Percentiles rank a stretch among this genome's conserved stretches.
Conservation (phyloP, 1,140 invertebrate species). For the Drosophila guanche region DNA sequence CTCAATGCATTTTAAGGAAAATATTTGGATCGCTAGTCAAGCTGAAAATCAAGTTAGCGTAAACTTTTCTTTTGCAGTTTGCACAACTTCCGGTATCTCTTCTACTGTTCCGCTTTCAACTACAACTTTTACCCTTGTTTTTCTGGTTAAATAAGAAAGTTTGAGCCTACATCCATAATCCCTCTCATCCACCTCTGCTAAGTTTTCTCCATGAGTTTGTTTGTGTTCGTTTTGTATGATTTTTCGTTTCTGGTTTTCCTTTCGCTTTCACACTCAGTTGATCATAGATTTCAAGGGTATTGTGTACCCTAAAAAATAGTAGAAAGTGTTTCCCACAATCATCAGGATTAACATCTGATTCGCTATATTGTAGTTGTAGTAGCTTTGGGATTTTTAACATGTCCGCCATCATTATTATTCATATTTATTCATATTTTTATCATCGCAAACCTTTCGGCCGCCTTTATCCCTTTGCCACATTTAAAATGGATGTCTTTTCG, state of each 20-base stretch:
- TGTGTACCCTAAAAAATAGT: too few relatives aligned
- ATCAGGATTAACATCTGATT: too few relatives aligned
- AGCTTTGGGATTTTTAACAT: too few relatives aligned
- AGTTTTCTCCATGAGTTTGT: slow-evolving; percentile 66
- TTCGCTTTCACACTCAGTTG: not conserved
- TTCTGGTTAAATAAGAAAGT: slow-evolving; percentile 61
- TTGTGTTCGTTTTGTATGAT: slow-evolving; percentile 40
- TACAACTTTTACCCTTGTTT: slow-evolving; percentile 49
- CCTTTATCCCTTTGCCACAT: slow-evolving; percentile 13
- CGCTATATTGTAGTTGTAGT: too few relatives aligned
- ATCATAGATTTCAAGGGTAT: not conserved
- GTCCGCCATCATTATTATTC: slow-evolving; percentile 43
- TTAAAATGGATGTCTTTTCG: slow-evolving; percentile 38
- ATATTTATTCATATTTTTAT: slow-evolving; percentile 59
- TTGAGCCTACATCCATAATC: slow-evolving; percentile 17
- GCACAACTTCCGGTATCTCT: slow-evolving; percentile 45
- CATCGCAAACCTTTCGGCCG: slow-evolving; percentile 39
- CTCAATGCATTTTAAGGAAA: slow-evolving; percentile 69
- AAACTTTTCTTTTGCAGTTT: slow-evolving; percentile 46
- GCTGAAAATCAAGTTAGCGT: slow-evolving; percentile 76
- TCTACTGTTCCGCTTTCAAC: slow-evolving; percentile 50
- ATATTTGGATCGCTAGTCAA: slow-evolving; percentile 69
- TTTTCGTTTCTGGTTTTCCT: not conserved
- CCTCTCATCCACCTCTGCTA: slow-evolving; percentile 18
- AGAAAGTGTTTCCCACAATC: too few relatives aligned